Percentiles rank a stretch among this genome's conserved stretches.
Evolutionary conservation across 2,797 vertebrate genomes (phyloP).

Genomic region (Sebastiscus tertius): DNA sequence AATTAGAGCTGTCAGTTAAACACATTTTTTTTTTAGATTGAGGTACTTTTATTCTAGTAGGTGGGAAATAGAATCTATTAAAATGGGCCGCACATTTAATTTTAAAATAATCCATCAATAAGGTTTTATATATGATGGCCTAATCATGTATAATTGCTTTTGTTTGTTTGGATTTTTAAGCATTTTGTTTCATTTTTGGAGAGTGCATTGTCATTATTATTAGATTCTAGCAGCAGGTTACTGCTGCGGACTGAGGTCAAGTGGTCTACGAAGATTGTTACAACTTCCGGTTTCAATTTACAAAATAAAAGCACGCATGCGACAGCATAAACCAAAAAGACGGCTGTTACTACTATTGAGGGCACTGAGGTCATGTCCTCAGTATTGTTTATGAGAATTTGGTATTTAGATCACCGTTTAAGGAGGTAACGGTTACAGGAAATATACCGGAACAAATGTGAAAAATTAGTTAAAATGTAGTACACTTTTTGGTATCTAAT

Average conservation of each 20-base stretch:
- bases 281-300: constrained; percentile 32
- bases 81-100: background rate
- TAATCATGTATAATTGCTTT: background rate
- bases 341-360: background rate
- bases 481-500: background rate
- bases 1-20: background rate
- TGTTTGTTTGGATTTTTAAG: background rate
- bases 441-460: background rate
- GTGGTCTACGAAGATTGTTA: background rate
- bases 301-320: constrained; percentile 44
- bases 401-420: background rate
- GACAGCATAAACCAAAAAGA: background rate
- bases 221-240: background rate
- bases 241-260: constrained; percentile 7
- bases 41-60: background rate
- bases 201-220: constrained; percentile 56
- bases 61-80: background rate
- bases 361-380: no score
- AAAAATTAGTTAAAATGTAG: no score
- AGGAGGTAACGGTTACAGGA: background rate
- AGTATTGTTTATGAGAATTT: background rate
- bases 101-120: background rate
- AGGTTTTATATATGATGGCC: background rate
- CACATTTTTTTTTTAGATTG: background rate
- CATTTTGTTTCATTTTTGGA: constrained; percentile 2